Conservation (phyloP, 2,797 vertebrate species). For the Sternarchorhynchus goeldii region DNA sequence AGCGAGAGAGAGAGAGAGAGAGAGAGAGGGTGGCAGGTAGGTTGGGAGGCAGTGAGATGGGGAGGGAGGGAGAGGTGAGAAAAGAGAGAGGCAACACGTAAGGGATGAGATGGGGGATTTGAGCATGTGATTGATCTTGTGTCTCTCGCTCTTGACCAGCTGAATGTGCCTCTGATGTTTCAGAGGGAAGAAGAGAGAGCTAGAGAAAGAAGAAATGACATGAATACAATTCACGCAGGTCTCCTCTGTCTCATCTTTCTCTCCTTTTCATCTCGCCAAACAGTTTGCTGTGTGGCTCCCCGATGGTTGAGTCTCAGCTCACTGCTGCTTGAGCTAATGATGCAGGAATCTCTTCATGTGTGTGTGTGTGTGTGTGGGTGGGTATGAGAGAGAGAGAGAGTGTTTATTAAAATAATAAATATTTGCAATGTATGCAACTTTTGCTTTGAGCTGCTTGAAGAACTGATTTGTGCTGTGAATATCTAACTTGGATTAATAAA, state of each 20-base stretch:
- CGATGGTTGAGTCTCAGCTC: conserved; percentile 9
- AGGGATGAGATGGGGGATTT: background rate
- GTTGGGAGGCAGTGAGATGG: background rate
- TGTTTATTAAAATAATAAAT: background rate
- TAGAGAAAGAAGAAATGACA: conserved; percentile 3
- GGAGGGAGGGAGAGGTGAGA: background rate
- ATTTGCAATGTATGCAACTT: background rate
- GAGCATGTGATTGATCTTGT: conserved; percentile 6
- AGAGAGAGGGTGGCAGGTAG: background rate
- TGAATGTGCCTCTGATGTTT: conserved; percentile 29
- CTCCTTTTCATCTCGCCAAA: conserved; percentile 34
- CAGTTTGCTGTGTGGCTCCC: conserved; percentile 18
- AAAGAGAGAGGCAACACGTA: background rate
- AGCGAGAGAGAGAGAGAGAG: background rate
- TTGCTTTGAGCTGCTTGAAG: background rate
- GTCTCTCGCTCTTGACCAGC: conserved; percentile 21
- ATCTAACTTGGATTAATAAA: background rate
- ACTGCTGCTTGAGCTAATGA: conserved; percentile 29
- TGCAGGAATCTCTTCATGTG: background rate
- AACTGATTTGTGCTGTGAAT: background rate
- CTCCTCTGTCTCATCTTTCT: background rate
- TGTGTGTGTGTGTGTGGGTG: background rate
- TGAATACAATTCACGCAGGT: conserved; percentile 20
- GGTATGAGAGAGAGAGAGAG: background rate
- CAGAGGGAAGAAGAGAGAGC: conserved; percentile 14